Evolutionary conservation across 2,797 vertebrate genomes (phyloP).

Genomic region (Falco biarmicus): DNA sequence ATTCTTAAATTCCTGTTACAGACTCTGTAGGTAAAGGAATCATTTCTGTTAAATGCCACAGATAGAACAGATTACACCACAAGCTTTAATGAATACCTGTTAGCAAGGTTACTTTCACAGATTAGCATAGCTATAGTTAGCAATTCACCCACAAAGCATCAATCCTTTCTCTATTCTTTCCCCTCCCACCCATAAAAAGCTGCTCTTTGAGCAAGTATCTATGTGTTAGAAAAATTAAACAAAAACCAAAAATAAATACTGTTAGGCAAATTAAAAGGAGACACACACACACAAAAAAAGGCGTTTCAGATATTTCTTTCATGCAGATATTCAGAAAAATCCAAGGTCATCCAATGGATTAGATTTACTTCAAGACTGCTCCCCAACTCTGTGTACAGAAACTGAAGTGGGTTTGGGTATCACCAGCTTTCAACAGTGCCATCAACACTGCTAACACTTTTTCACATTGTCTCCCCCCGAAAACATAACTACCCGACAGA

Average conservation of each 20-base stretch:
- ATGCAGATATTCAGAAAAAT: not conserved
- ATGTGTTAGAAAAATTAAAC: not conserved
- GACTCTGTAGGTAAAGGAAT: not conserved
- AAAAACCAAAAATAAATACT: not conserved
- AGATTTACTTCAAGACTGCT: not conserved
- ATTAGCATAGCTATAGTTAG: not conserved
- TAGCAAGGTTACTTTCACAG: not conserved
- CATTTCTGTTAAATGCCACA: not conserved
- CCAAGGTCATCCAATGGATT: not conserved
- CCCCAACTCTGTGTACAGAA: not conserved
- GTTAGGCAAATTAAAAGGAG: not conserved
- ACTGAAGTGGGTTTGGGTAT: not conserved
- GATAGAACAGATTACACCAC: not conserved
- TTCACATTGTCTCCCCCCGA: not conserved
- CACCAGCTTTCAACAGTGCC: not conserved
- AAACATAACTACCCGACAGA: not conserved
- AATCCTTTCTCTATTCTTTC: not conserved
- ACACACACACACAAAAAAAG: not conserved
- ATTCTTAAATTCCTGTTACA: not conserved
- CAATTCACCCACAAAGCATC: not conserved
- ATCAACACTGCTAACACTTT: not conserved
- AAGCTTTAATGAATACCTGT: not conserved
- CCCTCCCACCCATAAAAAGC: not conserved
- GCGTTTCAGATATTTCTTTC: not conserved
- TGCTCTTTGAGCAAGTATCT: not conserved